Percentiles rank a stretch among this genome's conserved stretches.
Evolutionary conservation across 2,113 vertebrate species (phyloP).

Genomic region (Pristiophorus japonicus): DNA sequence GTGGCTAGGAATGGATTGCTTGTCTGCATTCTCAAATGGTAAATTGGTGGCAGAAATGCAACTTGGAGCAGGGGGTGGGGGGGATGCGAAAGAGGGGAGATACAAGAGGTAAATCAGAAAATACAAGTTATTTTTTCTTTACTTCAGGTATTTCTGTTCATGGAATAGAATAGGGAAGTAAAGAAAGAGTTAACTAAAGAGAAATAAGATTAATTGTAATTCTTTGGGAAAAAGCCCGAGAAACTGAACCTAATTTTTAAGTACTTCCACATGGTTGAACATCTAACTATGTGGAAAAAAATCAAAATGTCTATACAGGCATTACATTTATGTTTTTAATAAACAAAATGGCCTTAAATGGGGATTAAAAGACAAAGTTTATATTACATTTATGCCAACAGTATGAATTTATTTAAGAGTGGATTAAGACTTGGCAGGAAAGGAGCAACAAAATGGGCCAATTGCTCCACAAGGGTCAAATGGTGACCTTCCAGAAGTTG

Average conservation of each 20-base stretch:
- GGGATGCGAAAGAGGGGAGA: too few species aligned
- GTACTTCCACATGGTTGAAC: slow-evolving; percentile 14
- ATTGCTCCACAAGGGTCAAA: background rate
- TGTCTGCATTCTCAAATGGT: background rate
- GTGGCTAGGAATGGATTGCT: background rate
- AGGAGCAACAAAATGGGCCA: background rate
- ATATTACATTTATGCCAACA: background rate
- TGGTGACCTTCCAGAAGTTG: background rate
- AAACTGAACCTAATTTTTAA: slow-evolving; percentile 19
- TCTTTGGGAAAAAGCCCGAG: background rate
- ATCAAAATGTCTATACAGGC: background rate
- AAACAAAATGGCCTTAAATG: slow-evolving; percentile 1
- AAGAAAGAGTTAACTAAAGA: slow-evolving; percentile 12
- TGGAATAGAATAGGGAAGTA: background rate
- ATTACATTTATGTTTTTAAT: background rate
- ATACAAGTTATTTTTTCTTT: background rate
- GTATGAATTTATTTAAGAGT: background rate
- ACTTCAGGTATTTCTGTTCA: background rate
- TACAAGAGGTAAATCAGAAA: background rate
- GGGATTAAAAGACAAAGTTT: slow-evolving; percentile 12
- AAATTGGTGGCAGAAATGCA: background rate
- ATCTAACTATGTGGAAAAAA: background rate
- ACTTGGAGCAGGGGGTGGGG: background rate
- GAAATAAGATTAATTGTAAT: background rate
- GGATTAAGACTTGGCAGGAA: background rate